phyloP scores from a whole-genome alignment of 37 sponge, comb jelly and placozoan genomes.

The Spongilla lacustris region DNA sequence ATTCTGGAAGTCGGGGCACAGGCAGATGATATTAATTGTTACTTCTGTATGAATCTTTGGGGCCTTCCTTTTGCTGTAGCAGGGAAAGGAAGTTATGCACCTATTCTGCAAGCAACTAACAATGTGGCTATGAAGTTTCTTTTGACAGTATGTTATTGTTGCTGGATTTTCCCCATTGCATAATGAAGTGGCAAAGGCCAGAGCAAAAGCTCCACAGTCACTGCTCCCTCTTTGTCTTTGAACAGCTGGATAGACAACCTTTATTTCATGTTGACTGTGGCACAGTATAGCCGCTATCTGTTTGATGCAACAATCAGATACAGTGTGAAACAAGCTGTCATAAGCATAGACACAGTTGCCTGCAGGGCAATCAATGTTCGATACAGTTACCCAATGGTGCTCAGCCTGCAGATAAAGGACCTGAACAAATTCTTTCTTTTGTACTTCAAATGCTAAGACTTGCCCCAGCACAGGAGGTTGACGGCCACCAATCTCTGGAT shows the following conservation, averaged over 20 bases:
- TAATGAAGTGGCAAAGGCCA: conserved; percentile 18
- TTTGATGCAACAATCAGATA: too few species aligned
- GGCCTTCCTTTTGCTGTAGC: too few species aligned
- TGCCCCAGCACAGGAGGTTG: too few species aligned
- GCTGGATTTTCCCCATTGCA: conserved; percentile 3
- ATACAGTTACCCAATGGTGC: too few species aligned
- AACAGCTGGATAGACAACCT: background rate
- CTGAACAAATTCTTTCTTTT: too few species aligned
- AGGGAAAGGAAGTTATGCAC: conserved; percentile 4
- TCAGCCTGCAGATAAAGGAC: too few species aligned
- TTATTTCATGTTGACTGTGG: background rate
- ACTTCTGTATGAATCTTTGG: too few species aligned
- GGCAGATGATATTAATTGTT: too few species aligned
- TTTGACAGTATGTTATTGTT: too few species aligned
- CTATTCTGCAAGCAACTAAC: background rate
- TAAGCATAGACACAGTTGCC: conserved; percentile 2
- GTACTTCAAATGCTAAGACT: background rate
- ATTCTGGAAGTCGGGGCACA: too few species aligned
- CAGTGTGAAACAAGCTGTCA: conserved; percentile 5
- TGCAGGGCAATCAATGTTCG: conserved; percentile 12
- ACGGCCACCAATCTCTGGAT: too few species aligned
- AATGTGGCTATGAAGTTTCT: background rate
- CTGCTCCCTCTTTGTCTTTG: conserved; percentile 21
- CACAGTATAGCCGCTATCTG: too few species aligned
- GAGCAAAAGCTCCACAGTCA: conserved; percentile 19